A percentile compares a stretch with the other conserved stretches of the same genome.
Evolutionary conservation across 1,140 invertebrate genomes (phyloP).

Genomic region (Chrysopa pallens): DNA sequence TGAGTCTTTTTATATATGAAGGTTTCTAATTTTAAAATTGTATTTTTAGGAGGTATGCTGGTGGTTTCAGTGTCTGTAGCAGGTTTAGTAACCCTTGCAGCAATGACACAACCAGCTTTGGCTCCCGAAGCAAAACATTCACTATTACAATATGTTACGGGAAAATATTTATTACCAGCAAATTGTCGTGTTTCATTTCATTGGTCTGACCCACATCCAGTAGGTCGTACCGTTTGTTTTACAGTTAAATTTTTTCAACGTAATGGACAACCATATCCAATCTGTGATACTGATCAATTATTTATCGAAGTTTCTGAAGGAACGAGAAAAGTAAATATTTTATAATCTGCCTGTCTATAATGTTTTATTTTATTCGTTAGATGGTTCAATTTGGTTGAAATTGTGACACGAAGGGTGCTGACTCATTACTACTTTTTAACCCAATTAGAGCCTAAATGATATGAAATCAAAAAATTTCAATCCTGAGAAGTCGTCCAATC

Average conservation of each 20-base stretch:
- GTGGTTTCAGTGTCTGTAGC: conserved; percentile 71
- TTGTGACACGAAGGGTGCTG: no score
- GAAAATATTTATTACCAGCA: conserved; percentile 72
- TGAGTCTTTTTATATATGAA: background rate
- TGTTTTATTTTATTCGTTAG: background rate
- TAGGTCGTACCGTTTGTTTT: conserved; percentile 81
- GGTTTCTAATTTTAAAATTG: conserved; percentile 1
- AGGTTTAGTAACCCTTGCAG: conserved; percentile 66
- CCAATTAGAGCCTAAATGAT: no score
- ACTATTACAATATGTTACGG: conserved; percentile 76
- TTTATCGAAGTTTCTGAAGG: conserved; percentile 72
- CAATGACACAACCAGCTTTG: conserved; percentile 70
- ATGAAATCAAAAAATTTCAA: no score
- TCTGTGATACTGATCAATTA: conserved; percentile 78
- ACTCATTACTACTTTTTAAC: no score
- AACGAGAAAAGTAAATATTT: conserved; percentile 43
- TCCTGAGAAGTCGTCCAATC: no score
- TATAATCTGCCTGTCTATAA: background rate
- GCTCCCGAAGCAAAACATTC: conserved; percentile 75
- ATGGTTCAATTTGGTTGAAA: no score
- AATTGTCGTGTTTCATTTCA: conserved; percentile 68
- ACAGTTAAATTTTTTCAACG: conserved; percentile 79
- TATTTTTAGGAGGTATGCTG: conserved; percentile 53
- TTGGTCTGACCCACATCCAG: conserved; percentile 71
- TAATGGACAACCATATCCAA: conserved; percentile 80